Evolutionary conservation across 2,888 invertebrate genomes (phyloP).

Genomic region (Pseudeuparius sepicola): DNA sequence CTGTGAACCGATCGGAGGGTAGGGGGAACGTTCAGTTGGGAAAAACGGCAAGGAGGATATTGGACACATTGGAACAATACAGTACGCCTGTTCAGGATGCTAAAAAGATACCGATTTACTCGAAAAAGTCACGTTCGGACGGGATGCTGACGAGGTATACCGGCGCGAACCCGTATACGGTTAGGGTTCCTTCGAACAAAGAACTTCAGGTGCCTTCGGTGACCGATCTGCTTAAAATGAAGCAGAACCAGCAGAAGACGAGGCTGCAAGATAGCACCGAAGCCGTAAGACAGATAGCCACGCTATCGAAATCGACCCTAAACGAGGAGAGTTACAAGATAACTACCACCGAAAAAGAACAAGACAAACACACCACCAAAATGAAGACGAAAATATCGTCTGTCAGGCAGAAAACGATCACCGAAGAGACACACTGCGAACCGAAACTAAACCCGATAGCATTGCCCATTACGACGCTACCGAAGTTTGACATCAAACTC

Average conservation of each 20-base stretch:
- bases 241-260: conserved; percentile 39
- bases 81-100: conserved; percentile 72
- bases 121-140: conserved; percentile 28
- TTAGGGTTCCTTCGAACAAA: conserved; percentile 31
- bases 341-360: conserved; percentile 22
- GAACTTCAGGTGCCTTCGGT: conserved; percentile 54
- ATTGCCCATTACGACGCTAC: conserved; percentile 47
- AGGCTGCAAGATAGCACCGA: conserved; percentile 51
- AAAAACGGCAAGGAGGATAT: conserved; percentile 64
- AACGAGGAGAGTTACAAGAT: conserved; percentile 31
- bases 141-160: conserved; percentile 30
- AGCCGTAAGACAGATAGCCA: conserved; percentile 50
- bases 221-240: conserved; percentile 51
- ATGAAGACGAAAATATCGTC: conserved; percentile 36
- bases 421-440: conserved; percentile 28
- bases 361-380: conserved; percentile 38
- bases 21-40: conserved; percentile 45
- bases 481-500: conserved; percentile 42
- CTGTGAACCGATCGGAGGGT: conserved; percentile 33
- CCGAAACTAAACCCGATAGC: conserved; percentile 45
- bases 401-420: conserved; percentile 26
- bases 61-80: conserved; percentile 72
- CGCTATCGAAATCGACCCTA: conserved; percentile 42
- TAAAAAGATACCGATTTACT: conserved; percentile 57
- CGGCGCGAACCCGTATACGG: conserved; percentile 33